phyloP scores from a whole-genome alignment of 2,797 vertebrate genomes.

The Spinibarbus caldwelli region DNA sequence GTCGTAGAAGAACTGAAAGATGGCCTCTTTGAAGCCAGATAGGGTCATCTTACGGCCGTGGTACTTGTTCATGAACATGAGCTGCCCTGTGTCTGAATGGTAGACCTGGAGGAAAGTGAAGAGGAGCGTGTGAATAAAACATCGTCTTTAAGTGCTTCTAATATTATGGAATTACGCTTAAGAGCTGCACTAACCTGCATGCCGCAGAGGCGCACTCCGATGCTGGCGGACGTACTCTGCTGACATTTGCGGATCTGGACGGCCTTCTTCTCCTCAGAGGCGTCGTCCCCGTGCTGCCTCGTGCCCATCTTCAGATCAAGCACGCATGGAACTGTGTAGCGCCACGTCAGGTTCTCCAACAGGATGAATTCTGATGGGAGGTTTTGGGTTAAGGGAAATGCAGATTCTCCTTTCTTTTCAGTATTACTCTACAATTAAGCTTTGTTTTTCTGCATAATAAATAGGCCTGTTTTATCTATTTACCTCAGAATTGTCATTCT shows the following conservation, averaged over 20 bases:
- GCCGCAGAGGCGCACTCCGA: slow-evolving; percentile 95
- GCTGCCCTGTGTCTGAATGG: slow-evolving; percentile 92
- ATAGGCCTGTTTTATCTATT: background rate
- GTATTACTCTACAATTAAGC: background rate
- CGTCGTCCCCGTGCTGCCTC: slow-evolving; percentile 96
- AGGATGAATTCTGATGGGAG: slow-evolving; percentile 91
- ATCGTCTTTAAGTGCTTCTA: background rate
- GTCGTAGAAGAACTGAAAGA: slow-evolving; percentile 97
- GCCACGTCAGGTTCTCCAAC: slow-evolving; percentile 95
- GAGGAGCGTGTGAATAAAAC: background rate
- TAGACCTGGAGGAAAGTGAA: slow-evolving; percentile 83
- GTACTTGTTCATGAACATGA: slow-evolving; percentile 99
- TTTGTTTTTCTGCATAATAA: background rate
- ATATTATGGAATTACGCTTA: background rate
- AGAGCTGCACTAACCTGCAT: slow-evolving; percentile 90
- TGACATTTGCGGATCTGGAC: slow-evolving; percentile 98
- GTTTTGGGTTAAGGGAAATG: slow-evolving; percentile 65
- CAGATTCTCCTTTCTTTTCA: background rate
- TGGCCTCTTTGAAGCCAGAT: slow-evolving; percentile 95
- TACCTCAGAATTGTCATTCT: background rate
- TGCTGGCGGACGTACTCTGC: slow-evolving; percentile 95
- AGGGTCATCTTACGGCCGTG: slow-evolving; percentile 94
- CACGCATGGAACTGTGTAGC: slow-evolving; percentile 91
- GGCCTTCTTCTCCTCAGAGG: slow-evolving; percentile 96
- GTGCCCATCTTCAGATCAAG: slow-evolving; percentile 99